Percentiles rank a stretch among this genome's conserved stretches.
Conservation (phyloP, 2,888 invertebrate genomes). For the Mesoligia furuncula region DNA sequence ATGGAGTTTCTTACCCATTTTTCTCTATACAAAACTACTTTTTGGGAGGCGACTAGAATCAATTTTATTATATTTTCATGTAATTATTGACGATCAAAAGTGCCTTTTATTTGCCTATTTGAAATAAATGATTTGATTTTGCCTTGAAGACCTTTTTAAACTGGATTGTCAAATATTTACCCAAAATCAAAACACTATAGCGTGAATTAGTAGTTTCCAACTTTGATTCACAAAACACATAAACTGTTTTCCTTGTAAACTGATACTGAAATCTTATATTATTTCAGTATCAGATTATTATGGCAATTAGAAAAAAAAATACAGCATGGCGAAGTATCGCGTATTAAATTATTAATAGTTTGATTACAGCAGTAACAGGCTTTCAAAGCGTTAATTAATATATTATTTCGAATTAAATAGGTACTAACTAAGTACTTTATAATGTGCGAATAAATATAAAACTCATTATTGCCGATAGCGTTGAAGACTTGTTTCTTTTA, state of each 20-base stretch:
- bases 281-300: background rate
- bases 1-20: background rate
- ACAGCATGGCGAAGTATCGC: background rate
- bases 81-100: background rate
- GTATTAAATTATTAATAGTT: slow-evolving; percentile 22
- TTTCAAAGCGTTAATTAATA: slow-evolving; percentile 27
- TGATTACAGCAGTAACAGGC: background rate
- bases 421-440: slow-evolving; percentile 9
- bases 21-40: background rate
- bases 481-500: slow-evolving; percentile 7
- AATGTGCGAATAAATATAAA: slow-evolving; percentile 33
- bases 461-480: background rate
- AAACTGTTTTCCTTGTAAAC: slow-evolving; percentile 13
- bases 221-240: background rate
- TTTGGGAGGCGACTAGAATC: background rate
- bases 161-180: background rate
- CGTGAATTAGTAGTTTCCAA: background rate
- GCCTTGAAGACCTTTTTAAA: background rate
- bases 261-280: no score
- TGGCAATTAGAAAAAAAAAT: slow-evolving; percentile 9
- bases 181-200: background rate
- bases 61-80: background rate
- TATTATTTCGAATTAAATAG: slow-evolving; percentile 10
- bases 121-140: no score
- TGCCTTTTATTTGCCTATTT: background rate